These are phyloP conservation scores for Montipora foliosa DNA, from an alignment of 64 coral and sea anemone genomes.

Conservation along the genomic window DNA sequence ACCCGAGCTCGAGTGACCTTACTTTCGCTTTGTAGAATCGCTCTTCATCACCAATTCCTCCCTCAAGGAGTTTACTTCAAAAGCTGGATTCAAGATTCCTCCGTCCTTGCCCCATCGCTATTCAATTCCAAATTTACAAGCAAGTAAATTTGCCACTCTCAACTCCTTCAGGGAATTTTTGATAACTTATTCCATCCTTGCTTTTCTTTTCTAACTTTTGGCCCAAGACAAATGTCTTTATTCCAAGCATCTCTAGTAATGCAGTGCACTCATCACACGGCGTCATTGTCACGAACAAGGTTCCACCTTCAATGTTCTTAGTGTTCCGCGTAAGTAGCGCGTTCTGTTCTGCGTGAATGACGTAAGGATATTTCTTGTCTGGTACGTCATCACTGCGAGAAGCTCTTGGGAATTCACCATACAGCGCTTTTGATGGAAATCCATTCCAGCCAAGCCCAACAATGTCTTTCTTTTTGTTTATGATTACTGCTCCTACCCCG, in stretches of 20 bases:
- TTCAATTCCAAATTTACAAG: background rate
- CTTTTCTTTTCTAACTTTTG: background rate
- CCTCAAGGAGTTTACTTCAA: too few species aligned
- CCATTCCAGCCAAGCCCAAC: slow-evolving; percentile 62
- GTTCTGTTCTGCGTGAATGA: slow-evolving; percentile 88
- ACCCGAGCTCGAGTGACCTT: too few species aligned
- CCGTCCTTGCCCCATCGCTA: background rate
- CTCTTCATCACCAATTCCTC: too few species aligned
- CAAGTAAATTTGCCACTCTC: background rate
- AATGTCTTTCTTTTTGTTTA: slow-evolving; percentile 1
- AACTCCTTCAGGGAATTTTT: background rate
- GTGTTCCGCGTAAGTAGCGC: slow-evolving; percentile 62
- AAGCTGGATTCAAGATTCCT: too few species aligned
- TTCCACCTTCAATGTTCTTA: slow-evolving; percentile 3
- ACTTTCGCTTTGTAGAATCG: too few species aligned
- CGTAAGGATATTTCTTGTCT: slow-evolving; percentile 66
- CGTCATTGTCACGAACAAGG: slow-evolving; percentile 46
- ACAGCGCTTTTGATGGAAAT: slow-evolving; percentile 47
- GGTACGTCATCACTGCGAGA: background rate
- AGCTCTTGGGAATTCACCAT: slow-evolving; percentile 67
- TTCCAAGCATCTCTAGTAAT: slow-evolving; percentile 31
- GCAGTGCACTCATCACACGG: slow-evolving; percentile 70
- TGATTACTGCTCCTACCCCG: slow-evolving; percentile 61
- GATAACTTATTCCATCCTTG: background rate
- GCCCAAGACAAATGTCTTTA: slow-evolving; percentile 63